Percentiles rank a stretch among this genome's conserved stretches.
These are phyloP conservation scores for Oncorhynchus mykiss DNA, from an alignment of 2,113 vertebrate species.

Conservation along the genomic window DNA sequence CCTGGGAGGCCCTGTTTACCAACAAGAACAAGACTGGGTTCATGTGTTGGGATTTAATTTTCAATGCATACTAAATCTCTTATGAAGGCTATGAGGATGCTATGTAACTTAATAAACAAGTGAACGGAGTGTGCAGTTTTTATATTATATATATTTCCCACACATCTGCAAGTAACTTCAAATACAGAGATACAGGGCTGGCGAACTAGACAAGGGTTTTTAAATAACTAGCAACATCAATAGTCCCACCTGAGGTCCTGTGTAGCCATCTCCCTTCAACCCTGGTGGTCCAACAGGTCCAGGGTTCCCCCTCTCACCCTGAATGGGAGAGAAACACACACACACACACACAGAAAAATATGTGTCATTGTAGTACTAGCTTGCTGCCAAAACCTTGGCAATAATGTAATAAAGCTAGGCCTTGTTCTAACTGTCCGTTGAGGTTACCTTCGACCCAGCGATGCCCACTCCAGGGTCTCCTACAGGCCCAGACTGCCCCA, in stretches of 20 bases:
- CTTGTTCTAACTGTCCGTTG: background rate
- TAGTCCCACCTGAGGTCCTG: slow-evolving; percentile 75
- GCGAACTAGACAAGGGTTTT: background rate
- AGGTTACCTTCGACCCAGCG: slow-evolving; percentile 77
- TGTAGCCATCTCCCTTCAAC: slow-evolving; percentile 75
- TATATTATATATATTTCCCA: too few species aligned
- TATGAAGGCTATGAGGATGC: too few species aligned
- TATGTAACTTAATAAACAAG: too few species aligned
- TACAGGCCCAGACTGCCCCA: slow-evolving; percentile 72
- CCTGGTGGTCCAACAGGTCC: slow-evolving; percentile 76
- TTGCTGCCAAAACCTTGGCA: too few species aligned
- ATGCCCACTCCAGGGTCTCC: slow-evolving; percentile 74
- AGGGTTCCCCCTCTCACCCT: slow-evolving; percentile 78
- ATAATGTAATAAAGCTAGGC: background rate
- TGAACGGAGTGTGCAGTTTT: too few species aligned
- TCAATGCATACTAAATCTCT: background rate
- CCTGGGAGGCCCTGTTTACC: slow-evolving; percentile 77
- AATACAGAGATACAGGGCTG: background rate
- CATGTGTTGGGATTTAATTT: background rate
- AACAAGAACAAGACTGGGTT: background rate
- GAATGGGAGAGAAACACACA: background rate
- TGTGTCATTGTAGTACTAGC: too few species aligned
- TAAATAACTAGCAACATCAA: background rate
- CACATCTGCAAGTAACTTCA: too few species aligned
- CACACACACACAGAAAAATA: background rate